Conservation (phyloP, 2,113 vertebrate genomes). For the Aplodontia rufa region DNA sequence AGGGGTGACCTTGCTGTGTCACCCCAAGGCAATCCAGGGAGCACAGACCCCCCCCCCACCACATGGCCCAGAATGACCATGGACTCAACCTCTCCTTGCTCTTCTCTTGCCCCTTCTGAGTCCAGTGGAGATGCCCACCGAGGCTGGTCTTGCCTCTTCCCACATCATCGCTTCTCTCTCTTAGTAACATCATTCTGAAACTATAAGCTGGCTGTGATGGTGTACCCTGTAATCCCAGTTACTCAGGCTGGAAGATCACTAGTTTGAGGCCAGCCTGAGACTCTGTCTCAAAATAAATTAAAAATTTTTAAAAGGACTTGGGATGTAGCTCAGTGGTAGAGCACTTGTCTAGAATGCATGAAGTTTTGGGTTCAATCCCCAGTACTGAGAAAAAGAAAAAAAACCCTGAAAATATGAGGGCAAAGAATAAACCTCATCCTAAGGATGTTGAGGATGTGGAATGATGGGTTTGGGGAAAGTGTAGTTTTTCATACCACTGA, state of each 20-base stretch:
- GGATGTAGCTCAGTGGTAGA: neutral
- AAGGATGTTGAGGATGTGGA: neutral
- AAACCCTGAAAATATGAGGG: neutral
- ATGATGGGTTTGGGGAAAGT: neutral
- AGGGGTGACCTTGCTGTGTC: neutral
- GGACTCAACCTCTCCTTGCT: neutral
- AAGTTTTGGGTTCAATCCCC: neutral
- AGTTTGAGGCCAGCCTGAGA: neutral
- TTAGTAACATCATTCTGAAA: neutral
- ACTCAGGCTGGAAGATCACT: neutral
- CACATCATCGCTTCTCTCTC: neutral
- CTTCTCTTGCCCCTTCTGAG: neutral
- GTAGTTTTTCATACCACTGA: neutral
- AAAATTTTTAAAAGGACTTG: neutral
- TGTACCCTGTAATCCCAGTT: neutral
- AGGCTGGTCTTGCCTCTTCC: neutral
- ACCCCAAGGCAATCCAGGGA: neutral
- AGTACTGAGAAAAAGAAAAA: neutral
- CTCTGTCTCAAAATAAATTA: neutral
- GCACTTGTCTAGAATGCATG: neutral
- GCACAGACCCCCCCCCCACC: neutral
- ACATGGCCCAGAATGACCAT: neutral
- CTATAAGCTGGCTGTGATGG: neutral
- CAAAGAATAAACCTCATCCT: neutral
- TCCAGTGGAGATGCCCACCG: neutral